Base-by-base conservation (phyloP, 2,888 invertebrate genomes). In the Drepana falcataria region DNA sequence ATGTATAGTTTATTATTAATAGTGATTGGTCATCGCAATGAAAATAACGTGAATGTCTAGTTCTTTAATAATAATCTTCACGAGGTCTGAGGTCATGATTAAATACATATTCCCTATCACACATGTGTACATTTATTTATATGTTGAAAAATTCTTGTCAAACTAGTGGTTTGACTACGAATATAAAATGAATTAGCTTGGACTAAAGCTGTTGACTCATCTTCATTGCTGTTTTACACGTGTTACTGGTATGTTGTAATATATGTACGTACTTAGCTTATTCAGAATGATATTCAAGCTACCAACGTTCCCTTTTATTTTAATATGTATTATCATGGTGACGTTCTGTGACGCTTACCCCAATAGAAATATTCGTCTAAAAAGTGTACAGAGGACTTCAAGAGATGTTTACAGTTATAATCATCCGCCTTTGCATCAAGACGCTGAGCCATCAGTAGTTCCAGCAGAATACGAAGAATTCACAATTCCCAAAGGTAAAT, bases 111-210 rank as follows among this genome's bases (percentile, higher is more conserved):
- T 37, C 41, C 41, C 33, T 53, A 48, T 40, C 48, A 48, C n/a
- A 33, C 4, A 48, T 35, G 2, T 41, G 21, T 35, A 48, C 37
- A 40, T 34, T 33, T 40, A 37, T 40, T 33, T 37, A 37, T 9
- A 40, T 35, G 51, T 35, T 47, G n/a, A 7, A 37, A 48, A 61
- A 73, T 70, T 79, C 82, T 83, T 69, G 87, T 81, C 81, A 74
- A 80, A 84, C 85, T 68, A 75, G 83, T 85, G 71, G 71, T 76
- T 78, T 75, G 66, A 78, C 74, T 77, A 73, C 65, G 65, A 74
- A 73, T 75, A 72, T 65, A 75, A 71, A 78, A 71, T 58, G 57
- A 58, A 75, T 70, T 73, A 66, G 63, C 61, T 61, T 58, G 59
- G 44, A 69, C 64, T 66, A 67, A 66, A 57, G 53, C 57, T 66